Evolutionary conservation across 2,797 vertebrate species (phyloP), one percentile per base, ranked within the genome.

Genomic region (Pampus argenteus): DNA sequence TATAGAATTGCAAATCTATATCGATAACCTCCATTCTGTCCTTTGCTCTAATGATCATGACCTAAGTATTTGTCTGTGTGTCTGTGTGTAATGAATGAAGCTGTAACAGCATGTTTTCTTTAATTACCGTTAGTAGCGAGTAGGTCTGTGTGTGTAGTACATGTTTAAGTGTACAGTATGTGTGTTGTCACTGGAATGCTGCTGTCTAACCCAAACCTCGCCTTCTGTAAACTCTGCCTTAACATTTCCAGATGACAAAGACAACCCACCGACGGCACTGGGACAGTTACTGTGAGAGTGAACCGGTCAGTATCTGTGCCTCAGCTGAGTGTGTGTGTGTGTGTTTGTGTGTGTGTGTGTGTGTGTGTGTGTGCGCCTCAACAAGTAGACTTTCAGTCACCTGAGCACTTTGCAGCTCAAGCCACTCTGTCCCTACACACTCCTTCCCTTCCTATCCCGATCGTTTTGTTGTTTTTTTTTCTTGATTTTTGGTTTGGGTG

Each of bases 201-300:
- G 78, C 84, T 81, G 45, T 82, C 87, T 92, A 88, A 89, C 85
- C 62, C 13, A 84, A 79, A 82, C 88, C 79, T 63, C 20, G 65
- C 76, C 54, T 76, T 65, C 83, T 83, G 76, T 89, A 77, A 88
- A 86, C 81, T 87, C 81, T 90, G 56, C 86, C 83, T 83, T 81
- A 86, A 91, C 89, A 80, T 87, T 90, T 91, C 85, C 91, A 90
- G 90, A 92, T 97, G 95, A 95, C 96, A 95, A 97, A 96, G 95
- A 96, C 93, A 94, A 92, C 91, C 75, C 95, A 92, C 88, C 96
- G 96, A 91, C 94, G 91, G 91, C 96, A 95, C 92, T 98, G 97
- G 98, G 97, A 97, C 94, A 97, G 95, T 96, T 95, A 96, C 96
- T 95, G 88, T 97, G 97, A 99, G 81, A 96, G 94, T 88, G 97